Evolutionary conservation across 2,888 invertebrate species (phyloP), one percentile per base, ranked within the genome.

Genomic region (Drosophila pseudotalamancana): DNA sequence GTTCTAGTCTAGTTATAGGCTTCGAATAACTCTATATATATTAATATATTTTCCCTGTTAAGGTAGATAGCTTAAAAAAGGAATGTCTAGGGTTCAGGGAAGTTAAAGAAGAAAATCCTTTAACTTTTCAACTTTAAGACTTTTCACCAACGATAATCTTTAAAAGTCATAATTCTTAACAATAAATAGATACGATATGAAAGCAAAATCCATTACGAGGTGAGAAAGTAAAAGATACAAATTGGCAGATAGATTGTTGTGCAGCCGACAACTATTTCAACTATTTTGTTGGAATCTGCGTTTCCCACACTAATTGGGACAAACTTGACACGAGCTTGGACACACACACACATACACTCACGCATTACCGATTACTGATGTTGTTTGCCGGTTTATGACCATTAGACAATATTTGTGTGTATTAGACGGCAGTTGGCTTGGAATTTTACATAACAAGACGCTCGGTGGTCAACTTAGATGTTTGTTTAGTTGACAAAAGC

Each of bases 221-320:
- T 21, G 6, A 18, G 8, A 8, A 4, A 4, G 31, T 1, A 3
- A n/a, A 31, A 27, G 14, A n/a, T 50, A 8, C 8, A 18, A n/a
- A 9, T 25, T 12, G 14, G 6, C 25, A 19, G 6, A 6, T 6
- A 14, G 16, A 42, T 16, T 14, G 23, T 16, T 11, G 9, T 12
- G 9, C 35, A n/a, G n/a, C n/a, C n/a, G n/a, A n/a, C n/a, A n/a
- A n/a, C n/a, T n/a, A n/a, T n/a, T n/a, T 16, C 4, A 14, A 25
- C 25, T 55, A 32, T 40, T 39, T 56, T 31, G 4, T 55, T 54
- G 31, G 6, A n/a, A 39, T 14, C 31, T 23, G 11, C 6, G 9
- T 45, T 71, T 72, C 56, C 43, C 73, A 72, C 73, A 72, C 51
- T 72, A 62, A 66, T 66, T 72, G 68, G 67, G 53, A 50, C 67